Base-by-base conservation (phyloP, 2,797 vertebrate species). In the Melanogrammus aeglefinus region DNA sequence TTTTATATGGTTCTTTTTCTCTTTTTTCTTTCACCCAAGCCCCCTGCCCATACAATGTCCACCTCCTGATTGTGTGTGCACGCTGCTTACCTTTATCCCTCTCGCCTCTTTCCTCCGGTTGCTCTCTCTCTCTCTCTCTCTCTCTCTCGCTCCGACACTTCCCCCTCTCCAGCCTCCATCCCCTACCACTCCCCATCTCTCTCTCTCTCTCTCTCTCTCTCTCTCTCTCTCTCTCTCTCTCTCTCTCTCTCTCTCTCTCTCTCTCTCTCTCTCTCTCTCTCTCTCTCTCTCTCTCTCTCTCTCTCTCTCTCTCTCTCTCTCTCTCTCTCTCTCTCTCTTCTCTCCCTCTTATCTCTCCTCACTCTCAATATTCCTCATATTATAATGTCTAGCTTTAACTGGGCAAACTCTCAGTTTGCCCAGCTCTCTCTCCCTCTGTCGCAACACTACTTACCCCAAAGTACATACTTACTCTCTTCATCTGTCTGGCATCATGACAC, bases 31-130 rank as follows among this genome's bases (percentile, higher is more conserved):
- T 29, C 3, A 4, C 51, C 47, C 51, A 18, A 0, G 13, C 2
- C 16, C 51, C 21, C 51, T n/a, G 21, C 51, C 47, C 47, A 63
- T n/a, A 63, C 76, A 77, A 57, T 78, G 38, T 81, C 71, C 85
- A 72, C 69, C 81, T 4, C 33, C 76, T 72, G 75, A 51, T 78
- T 75, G 47, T 78, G 63, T 79, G 79, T 77, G 72, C 78, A 73
- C 51, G 78, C 47, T 31, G 38, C 76, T 77, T 38, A 73, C 44
- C 33, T 27, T 38, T 74, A 6, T 6, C 29, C 13, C 9, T 4
- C 71, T 81, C 1, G 31, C 24, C 69, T 36, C 57, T 47, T 1
- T 57, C 47, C 47, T 57, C 47, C 18, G 47, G 47, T 51, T 5
- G 0, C 51, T 63, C 24, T 78, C 51, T 44, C 9, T 70, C 57